Percentiles rank a stretch among this genome's conserved stretches.
Conservation (phyloP, 1,140 invertebrate species). For the Bemisia tabaci region DNA sequence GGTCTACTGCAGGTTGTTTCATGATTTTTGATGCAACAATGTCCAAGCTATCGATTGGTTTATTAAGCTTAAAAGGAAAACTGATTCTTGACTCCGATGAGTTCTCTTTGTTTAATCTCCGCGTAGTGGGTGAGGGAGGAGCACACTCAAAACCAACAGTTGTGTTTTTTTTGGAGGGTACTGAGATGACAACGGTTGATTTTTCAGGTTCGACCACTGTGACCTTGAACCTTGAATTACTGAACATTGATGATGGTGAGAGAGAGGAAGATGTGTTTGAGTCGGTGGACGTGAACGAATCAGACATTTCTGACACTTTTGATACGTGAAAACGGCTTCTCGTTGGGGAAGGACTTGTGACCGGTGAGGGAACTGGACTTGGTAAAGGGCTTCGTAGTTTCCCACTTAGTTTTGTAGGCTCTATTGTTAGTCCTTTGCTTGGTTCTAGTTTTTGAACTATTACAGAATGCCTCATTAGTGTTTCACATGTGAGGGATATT, state of each 20-base stretch:
- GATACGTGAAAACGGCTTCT: constrained; percentile 23
- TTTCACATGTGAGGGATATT: constrained; percentile 42
- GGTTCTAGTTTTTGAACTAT: constrained; percentile 14
- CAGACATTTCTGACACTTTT: constrained; percentile 17
- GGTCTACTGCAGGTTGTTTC: neutral
- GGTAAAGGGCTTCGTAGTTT: constrained; percentile 50
- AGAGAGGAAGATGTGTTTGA: constrained; percentile 1
- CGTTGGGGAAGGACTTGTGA: constrained; percentile 42
- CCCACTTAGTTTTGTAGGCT: constrained; percentile 25
- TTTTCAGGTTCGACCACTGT: constrained; percentile 14
- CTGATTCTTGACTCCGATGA: neutral
- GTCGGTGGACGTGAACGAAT: constrained; percentile 2
- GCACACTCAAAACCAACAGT: neutral
- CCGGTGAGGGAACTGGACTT: constrained; percentile 49
- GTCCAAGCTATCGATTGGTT: neutral
- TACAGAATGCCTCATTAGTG: constrained; percentile 25
- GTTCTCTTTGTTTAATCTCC: neutral
- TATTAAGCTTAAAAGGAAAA: neutral
- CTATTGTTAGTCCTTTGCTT: neutral
- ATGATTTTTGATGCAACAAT: neutral
- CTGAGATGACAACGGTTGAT: neutral
- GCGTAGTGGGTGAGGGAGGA: neutral
- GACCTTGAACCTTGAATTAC: constrained; percentile 14
- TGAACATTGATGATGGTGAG: neutral
- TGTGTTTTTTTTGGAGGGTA: neutral